Percentiles rank a stretch among this genome's conserved stretches.
phyloP scores from a whole-genome alignment of 2,113 vertebrate genomes.

The Neolamprologus sp. region DNA sequence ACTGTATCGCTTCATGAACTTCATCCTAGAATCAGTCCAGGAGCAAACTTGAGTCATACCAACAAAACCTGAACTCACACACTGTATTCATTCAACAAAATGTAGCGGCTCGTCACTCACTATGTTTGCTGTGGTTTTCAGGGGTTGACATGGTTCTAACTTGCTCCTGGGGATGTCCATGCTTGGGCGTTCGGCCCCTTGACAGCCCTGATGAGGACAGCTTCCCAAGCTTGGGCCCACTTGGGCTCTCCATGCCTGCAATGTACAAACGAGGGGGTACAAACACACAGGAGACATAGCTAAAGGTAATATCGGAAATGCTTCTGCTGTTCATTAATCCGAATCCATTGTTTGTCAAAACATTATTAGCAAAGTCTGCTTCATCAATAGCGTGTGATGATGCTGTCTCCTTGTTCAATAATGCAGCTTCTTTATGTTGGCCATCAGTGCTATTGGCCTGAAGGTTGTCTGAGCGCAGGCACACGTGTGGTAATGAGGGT shows the following conservation, averaged over 20 bases:
- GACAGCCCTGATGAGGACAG: slow-evolving; percentile 72
- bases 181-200: slow-evolving; percentile 75
- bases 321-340: slow-evolving; percentile 8
- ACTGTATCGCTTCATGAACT: not conserved
- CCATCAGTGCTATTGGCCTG: not conserved
- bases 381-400: slow-evolving; percentile 2
- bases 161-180: slow-evolving; percentile 70
- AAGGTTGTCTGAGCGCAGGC: slow-evolving; percentile 34
- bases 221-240: slow-evolving; percentile 79
- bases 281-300: slow-evolving; percentile 20
- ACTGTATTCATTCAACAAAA: not conserved
- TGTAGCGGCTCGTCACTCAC: slow-evolving; percentile 66
- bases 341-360: slow-evolving; percentile 11
- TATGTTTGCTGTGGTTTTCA: slow-evolving; percentile 76
- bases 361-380: slow-evolving; percentile 16
- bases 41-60: not conserved
- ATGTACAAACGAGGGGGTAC: not conserved
- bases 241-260: slow-evolving; percentile 86
- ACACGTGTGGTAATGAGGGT: slow-evolving; percentile 47
- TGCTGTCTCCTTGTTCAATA: not conserved
- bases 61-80: not conserved
- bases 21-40: not conserved
- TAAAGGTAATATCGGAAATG: not conserved
- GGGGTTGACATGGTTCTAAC: slow-evolving; percentile 56
- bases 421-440: not conserved